Evolutionary conservation across 2,113 vertebrate species (phyloP).

Genomic region (Crotalus tigris): DNA sequence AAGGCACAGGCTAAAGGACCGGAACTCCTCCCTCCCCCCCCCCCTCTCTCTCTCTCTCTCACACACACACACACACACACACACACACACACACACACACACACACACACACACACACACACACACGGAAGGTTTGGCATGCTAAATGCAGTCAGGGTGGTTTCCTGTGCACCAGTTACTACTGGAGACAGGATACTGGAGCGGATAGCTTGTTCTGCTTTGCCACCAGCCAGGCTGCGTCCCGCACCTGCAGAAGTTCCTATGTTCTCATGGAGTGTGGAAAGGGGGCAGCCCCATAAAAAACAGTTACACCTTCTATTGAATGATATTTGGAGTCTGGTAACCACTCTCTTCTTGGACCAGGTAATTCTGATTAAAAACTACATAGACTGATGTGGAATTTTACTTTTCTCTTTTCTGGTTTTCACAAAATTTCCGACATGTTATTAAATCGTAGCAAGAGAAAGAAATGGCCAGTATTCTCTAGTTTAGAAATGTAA

Average conservation of each 20-base stretch:
- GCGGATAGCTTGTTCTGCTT: constrained; percentile 18
- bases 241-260: constrained; percentile 26
- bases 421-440: not conserved
- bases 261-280: not conserved
- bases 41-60: not conserved
- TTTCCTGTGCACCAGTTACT: constrained; percentile 16
- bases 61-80: not conserved
- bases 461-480: not conserved
- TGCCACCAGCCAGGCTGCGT: constrained; percentile 4
- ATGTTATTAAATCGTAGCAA: not conserved
- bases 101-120: not conserved
- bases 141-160: constrained; percentile 10
- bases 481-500: not conserved
- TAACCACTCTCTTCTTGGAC: not conserved
- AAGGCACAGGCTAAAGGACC: not conserved
- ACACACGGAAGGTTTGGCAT: not conserved
- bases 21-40: not conserved
- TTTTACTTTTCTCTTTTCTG: not conserved
- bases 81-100: no score
- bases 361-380: not conserved
- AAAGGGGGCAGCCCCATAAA: not conserved
- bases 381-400: not conserved
- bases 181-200: constrained; percentile 25
- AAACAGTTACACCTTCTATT: not conserved
- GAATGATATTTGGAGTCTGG: not conserved